phyloP scores from a whole-genome alignment of 2,797 vertebrate genomes.

The Ctenosaura bakeri region DNA sequence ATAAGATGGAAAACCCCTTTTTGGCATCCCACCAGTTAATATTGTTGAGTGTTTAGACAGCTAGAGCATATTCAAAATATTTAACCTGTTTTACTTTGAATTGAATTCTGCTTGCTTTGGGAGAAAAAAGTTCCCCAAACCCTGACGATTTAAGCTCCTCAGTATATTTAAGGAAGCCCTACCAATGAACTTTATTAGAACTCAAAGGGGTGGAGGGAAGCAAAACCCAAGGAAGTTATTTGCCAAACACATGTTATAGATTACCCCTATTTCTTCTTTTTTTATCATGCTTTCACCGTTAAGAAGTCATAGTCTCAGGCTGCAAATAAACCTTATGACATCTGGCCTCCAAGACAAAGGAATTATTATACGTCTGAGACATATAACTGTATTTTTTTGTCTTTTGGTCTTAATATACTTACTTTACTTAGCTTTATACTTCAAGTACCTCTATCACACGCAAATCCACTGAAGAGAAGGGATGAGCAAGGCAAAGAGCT shows the following conservation, averaged over 20 bases:
- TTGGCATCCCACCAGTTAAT: conserved; percentile 32
- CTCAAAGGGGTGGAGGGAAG: conserved; percentile 11
- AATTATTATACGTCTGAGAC: conserved; percentile 36
- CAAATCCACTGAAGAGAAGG: conserved; percentile 41
- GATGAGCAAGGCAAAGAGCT: conserved; percentile 48
- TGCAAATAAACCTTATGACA: conserved; percentile 45
- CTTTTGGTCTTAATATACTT: conserved; percentile 31
- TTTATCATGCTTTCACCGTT: conserved; percentile 52
- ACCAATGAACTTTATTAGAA: conserved; percentile 41
- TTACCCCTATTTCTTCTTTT: conserved; percentile 63
- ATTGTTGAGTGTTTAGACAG: conserved; percentile 40
- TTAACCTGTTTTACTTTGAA: conserved; percentile 46
- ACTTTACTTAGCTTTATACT: conserved; percentile 40
- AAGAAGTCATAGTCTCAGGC: conserved; percentile 56
- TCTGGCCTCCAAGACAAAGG: conserved; percentile 54
- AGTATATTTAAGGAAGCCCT: conserved; percentile 12
- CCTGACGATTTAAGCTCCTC: conserved; percentile 16
- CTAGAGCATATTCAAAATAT: conserved; percentile 57
- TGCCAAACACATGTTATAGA: conserved; percentile 69
- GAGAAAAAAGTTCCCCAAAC: background rate
- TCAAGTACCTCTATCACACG: conserved; percentile 54
- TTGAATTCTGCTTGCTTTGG: conserved; percentile 25
- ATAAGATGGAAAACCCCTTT: background rate
- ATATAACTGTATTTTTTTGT: conserved; percentile 46
- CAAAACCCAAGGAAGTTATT: conserved; percentile 39